Base-by-base conservation (phyloP, 2,797 vertebrate species). In the Remorina albescens region DNA sequence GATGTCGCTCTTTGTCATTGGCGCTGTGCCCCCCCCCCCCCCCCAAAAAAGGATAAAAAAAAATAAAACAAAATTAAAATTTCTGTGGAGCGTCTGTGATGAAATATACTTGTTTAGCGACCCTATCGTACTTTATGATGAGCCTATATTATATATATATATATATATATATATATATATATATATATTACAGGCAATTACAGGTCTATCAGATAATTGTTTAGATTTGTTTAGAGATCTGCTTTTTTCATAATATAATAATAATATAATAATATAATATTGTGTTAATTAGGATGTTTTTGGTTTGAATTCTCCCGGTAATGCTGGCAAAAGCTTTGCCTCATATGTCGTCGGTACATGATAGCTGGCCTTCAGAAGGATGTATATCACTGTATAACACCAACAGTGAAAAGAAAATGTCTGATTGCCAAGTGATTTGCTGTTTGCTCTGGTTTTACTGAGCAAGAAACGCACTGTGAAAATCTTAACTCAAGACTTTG, bases 1-100 rank as follows among this genome's bases (percentile, higher is more conserved):
- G 68, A 82, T 87, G 84, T 79, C 77, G 82, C 71, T 81, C 66
- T 58, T 55, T 83, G 59, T 78, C 61, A 54, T 65, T 71, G 82
- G 67, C 74, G 80, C 28, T 71, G 65, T 58, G 44, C 60, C 51
- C 66, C 56, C 49, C 25, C 39, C 18, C n/a, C n/a, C n/a, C n/a
- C n/a, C n/a, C n/a, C n/a, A n/a, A n/a, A n/a, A n/a, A n/a, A n/a
- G n/a, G n/a, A n/a, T n/a, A n/a, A n/a, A n/a, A 49, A 55, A n/a
- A 68, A 46, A 12, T 30, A 30, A 13, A 25, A 30, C 25, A n/a
- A 34, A 30, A 76, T 44, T 41, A 8, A 44, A 25, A 79, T 0
- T 21, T 55, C 42, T 65, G 23, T 21, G 50, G 73, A 53, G 62
- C 81, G 39, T 8, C 6, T 50, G 21, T 54, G 15, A 32, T 26